Conservation (phyloP, 2,888 invertebrate species). For the Catonia carolina region DNA sequence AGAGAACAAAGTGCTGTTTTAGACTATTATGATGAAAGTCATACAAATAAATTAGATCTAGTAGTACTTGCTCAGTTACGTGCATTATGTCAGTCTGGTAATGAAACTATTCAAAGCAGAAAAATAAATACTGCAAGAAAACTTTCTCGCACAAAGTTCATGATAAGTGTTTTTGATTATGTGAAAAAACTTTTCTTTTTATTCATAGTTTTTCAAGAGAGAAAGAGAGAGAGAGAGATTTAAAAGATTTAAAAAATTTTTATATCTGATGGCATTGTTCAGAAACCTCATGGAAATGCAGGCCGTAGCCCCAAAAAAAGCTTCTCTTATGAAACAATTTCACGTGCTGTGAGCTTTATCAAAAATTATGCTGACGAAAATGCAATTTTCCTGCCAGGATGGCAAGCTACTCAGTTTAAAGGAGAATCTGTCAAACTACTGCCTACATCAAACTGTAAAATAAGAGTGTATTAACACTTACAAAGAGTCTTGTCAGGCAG, state of each 20-base stretch:
- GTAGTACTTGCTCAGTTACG: not conserved
- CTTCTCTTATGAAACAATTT: not conserved
- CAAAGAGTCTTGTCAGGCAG: not conserved
- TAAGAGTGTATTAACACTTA: not conserved
- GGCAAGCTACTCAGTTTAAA: not conserved
- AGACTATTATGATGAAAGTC: not conserved
- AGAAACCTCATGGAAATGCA: conserved; percentile 7
- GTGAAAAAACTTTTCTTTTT: not conserved
- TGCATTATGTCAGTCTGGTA: not conserved
- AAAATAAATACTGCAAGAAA: not conserved
- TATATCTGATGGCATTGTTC: not conserved
- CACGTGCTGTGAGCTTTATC: not conserved
- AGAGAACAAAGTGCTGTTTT: not conserved
- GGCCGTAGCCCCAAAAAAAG: conserved; percentile 1
- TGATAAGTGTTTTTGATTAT: not conserved
- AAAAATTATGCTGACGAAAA: conserved; percentile 14
- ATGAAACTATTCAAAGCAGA: not conserved
- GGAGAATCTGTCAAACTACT: conserved; percentile 4
- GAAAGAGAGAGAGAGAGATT: not conserved
- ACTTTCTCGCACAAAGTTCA: not conserved
- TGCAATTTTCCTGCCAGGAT: not conserved
- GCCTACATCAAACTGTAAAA: conserved; percentile 4
- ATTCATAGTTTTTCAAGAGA: not conserved
- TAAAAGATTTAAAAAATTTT: not conserved
- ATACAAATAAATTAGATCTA: not conserved